Base-by-base conservation (phyloP, 2,113 vertebrate species). In the Melanocharis versteri region DNA sequence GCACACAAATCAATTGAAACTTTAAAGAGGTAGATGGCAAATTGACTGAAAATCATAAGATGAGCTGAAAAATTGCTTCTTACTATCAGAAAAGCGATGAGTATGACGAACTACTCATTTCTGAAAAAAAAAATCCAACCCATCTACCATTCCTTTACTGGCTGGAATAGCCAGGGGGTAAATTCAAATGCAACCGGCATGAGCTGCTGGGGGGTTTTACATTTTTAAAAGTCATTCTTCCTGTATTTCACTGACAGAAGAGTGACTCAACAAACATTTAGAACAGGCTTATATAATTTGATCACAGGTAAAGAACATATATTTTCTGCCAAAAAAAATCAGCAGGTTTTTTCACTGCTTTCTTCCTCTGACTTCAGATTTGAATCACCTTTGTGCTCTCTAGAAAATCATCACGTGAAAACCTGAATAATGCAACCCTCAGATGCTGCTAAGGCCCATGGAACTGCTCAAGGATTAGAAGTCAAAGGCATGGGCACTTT, bases 401-500 rank as follows among this genome's bases (percentile, higher is more conserved):
- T 42, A 40, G n/a, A n/a, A 37, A 93, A 73, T 50, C 69, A 62
- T 57, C 47, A 50, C 11, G 39, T 13, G 39, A 84, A 70, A 53
- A 84, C 11, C 35, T 73, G 58, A 91, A 84, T 26, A 73, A 83
- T 8, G 2, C 31, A 84, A 58, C 8, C 24, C 33, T 62, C n/a
- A 70, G 60, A 30, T 75, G 56, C 35, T 89, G 64, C 44, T 72
- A 80, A 64, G 20, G 20, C n/a, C 30, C 22, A 21, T 18, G 9
- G 45, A 89, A 68, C 24, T 48, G 28, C 40, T 83, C 20, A 61
- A 69, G 42, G 48, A 65, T 68, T 69, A 83, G 50, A 91, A 72
- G 40, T 24, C 47, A 42, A 68, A n/a, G 24, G 28, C 0, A 0
- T 42, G 15, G 44, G 53, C 26, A 70, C 1, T 1, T 13, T 48